A percentile compares a stretch with the other conserved stretches of the same genome.
Evolutionary conservation across 2,797 vertebrate genomes (phyloP).

Genomic region (Petrocephalus schoutedeni): DNA sequence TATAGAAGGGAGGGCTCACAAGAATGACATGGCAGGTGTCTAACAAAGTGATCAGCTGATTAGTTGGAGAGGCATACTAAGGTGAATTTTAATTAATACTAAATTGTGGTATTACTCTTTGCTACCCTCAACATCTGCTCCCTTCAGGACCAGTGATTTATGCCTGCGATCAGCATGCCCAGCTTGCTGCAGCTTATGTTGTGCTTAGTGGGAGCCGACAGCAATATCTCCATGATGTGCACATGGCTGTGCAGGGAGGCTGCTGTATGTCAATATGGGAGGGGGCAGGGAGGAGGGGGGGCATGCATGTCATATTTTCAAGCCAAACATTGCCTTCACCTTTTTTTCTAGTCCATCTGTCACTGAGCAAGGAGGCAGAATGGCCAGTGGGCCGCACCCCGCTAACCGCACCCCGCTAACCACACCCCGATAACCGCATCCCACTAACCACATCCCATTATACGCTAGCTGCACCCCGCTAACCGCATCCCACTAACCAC

Average conservation of each 20-base stretch:
- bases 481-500: conserved; percentile 25
- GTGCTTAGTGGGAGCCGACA: conserved; percentile 63
- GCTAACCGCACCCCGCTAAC: not conserved
- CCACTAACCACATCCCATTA: not conserved
- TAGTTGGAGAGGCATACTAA: conserved; percentile 70
- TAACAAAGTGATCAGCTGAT: conserved; percentile 61
- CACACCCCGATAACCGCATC: not conserved
- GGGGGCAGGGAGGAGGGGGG: not conserved
- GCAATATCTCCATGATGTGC: conserved; percentile 60
- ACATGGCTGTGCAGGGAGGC: conserved; percentile 53
- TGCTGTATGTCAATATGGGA: conserved; percentile 45
- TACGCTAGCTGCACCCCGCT: conserved; percentile 27
- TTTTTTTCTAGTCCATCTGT: conserved; percentile 60
- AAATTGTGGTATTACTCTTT: conserved; percentile 85
- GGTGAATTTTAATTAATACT: conserved; percentile 88
- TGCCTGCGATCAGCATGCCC: conserved; percentile 78
- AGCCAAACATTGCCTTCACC: conserved; percentile 59
- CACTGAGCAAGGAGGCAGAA: conserved; percentile 52
- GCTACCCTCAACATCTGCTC: conserved; percentile 80
- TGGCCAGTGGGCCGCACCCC: conserved; percentile 40
- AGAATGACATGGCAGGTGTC: conserved; percentile 43
- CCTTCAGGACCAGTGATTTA: conserved; percentile 85
- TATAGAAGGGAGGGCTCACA: not conserved
- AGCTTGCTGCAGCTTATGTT: conserved; percentile 81
- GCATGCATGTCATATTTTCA: conserved; percentile 44